phyloP scores from a whole-genome alignment of 2,888 invertebrate species.

The Drosophila meridiana region DNA sequence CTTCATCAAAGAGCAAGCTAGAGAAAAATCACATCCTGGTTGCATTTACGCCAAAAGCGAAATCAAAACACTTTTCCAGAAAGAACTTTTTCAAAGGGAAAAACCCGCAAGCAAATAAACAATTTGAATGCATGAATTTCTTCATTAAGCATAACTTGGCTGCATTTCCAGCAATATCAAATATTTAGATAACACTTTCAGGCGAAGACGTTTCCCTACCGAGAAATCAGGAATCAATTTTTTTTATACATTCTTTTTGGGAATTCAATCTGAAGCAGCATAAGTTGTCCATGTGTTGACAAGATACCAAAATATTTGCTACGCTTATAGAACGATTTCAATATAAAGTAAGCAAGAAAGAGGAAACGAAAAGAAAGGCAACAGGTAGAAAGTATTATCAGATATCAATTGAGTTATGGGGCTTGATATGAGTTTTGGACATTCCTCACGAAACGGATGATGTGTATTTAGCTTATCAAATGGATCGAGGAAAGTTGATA shows the following conservation, averaged over 20 bases:
- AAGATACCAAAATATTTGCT: slow-evolving; percentile 68
- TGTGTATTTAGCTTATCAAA: slow-evolving; percentile 68
- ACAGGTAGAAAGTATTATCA: slow-evolving; percentile 64
- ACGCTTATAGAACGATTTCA: slow-evolving; percentile 42
- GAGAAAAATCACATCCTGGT: slow-evolving; percentile 35
- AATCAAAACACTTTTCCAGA: slow-evolving; percentile 31
- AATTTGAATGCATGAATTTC: slow-evolving; percentile 43
- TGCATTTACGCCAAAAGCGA: slow-evolving; percentile 28
- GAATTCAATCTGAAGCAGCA: slow-evolving; percentile 16
- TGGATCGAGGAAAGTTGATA: slow-evolving; percentile 55
- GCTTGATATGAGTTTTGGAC: slow-evolving; percentile 26
- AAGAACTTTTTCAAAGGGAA: slow-evolving; percentile 29
- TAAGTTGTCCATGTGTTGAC: slow-evolving; percentile 46
- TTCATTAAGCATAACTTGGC: slow-evolving; percentile 70
- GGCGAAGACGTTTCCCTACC: slow-evolving; percentile 60
- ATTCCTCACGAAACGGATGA: slow-evolving; percentile 17
- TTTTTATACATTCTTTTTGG: slow-evolving; percentile 6
- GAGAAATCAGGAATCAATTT: slow-evolving; percentile 50
- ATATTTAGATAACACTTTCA: slow-evolving; percentile 71
- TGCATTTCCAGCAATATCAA: slow-evolving; percentile 26
- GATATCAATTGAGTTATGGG: slow-evolving; percentile 50
- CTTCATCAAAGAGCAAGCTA: slow-evolving; percentile 38
- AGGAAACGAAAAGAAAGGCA: not conserved
- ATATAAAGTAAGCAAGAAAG: not conserved
- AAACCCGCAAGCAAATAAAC: slow-evolving; percentile 51